A percentile compares a stretch with the other conserved stretches of the same genome.
Conservation (phyloP, 92 coral and sea anemone genomes). For the Epizoanthus illoricatus region DNA sequence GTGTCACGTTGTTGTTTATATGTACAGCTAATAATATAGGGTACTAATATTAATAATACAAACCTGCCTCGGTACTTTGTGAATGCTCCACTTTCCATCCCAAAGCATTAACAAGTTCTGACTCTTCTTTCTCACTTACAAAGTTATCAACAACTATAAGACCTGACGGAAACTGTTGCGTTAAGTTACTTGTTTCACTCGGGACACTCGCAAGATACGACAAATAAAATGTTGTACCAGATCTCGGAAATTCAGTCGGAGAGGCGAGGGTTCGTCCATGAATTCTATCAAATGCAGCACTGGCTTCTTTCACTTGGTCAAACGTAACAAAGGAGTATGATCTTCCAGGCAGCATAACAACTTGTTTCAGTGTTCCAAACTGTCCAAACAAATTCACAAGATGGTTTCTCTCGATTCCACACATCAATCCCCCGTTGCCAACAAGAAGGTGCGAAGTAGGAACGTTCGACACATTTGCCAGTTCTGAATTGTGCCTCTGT, state of each 20-base stretch:
- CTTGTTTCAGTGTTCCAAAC: constrained; percentile 73
- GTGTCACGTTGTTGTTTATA: too few species aligned
- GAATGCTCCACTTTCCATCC: constrained; percentile 49
- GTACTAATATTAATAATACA: not conserved
- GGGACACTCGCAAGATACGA: constrained; percentile 73
- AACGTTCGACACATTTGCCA: constrained; percentile 63
- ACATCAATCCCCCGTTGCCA: constrained; percentile 95
- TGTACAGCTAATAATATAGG: not conserved
- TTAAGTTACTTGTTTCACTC: constrained; percentile 46
- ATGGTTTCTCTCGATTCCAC: constrained; percentile 78
- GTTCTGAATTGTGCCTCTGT: constrained; percentile 61
- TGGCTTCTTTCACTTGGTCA: constrained; percentile 58
- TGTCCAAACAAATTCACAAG: constrained; percentile 63
- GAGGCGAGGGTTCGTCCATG: constrained; percentile 71
- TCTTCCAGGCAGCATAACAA: constrained; percentile 85
- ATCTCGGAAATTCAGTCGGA: constrained; percentile 54
- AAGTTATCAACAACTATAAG: constrained; percentile 76
- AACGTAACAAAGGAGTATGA: constrained; percentile 84
- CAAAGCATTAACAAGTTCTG: constrained; percentile 57
- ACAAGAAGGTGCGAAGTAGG: constrained; percentile 85
- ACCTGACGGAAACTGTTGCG: constrained; percentile 67
- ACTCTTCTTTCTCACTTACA: constrained; percentile 71
- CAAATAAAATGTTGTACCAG: constrained; percentile 70
- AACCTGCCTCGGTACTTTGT: constrained; percentile 7
- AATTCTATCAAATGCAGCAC: constrained; percentile 68